Evolutionary conservation across 2,797 vertebrate genomes (phyloP).

Genomic region (Protonibea diacanthus): DNA sequence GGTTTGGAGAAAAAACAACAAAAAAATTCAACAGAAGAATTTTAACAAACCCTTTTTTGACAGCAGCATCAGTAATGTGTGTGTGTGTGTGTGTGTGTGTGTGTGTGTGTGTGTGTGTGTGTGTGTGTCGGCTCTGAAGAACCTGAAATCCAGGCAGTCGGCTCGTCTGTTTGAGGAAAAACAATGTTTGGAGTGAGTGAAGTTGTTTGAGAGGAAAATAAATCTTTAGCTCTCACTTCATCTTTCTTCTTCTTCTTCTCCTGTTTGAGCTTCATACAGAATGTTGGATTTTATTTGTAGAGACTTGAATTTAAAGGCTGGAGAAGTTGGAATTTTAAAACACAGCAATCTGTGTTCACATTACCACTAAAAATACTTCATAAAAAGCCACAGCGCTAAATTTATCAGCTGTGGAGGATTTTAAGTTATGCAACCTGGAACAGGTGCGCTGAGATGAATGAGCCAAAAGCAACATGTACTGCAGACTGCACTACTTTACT

Average conservation of each 20-base stretch:
- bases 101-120: slow-evolving; percentile 15
- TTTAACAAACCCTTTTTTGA: slow-evolving; percentile 22
- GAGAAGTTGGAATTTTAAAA: slow-evolving; percentile 4
- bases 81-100: slow-evolving; percentile 25
- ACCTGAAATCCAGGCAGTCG: slow-evolving; percentile 18
- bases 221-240: slow-evolving; percentile 16
- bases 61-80: slow-evolving; percentile 7
- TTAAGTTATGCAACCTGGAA: not conserved
- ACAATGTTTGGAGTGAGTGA: slow-evolving; percentile 36
- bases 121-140: not conserved
- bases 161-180: slow-evolving; percentile 37
- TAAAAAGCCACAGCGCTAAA: not conserved
- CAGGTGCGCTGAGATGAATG: not conserved
- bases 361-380: not conserved
- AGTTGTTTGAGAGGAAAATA: slow-evolving; percentile 45
- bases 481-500: too few relatives aligned
- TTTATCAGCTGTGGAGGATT: not conserved
- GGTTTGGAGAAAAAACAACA: slow-evolving; percentile 6
- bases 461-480: not conserved
- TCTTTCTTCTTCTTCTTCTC: not conserved
- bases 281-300: slow-evolving; percentile 17
- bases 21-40: not conserved
- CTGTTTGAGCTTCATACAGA: not conserved
- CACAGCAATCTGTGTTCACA: not conserved
- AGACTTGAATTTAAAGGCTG: not conserved